These are phyloP conservation scores for Amorpha juglandis DNA, from an alignment of 2,888 invertebrate species.

Conservation along the genomic window DNA sequence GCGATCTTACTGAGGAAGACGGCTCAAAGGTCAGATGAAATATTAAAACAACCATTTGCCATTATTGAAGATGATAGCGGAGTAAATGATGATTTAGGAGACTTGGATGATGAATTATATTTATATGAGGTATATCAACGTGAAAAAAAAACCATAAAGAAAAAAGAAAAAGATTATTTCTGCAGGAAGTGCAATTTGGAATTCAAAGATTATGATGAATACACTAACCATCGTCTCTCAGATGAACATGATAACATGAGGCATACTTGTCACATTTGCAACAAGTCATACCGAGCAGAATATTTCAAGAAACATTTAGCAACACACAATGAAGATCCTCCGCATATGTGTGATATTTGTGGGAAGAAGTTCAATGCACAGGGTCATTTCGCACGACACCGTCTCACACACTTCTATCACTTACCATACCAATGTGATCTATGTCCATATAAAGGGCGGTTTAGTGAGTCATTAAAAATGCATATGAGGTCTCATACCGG, in stretches of 20 bases:
- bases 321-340: conserved; percentile 53
- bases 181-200: conserved; percentile 64
- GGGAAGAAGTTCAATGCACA: conserved; percentile 66
- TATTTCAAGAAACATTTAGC: conserved; percentile 67
- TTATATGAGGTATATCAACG: conserved; percentile 39
- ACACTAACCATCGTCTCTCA: conserved; percentile 59
- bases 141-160: conserved; percentile 28
- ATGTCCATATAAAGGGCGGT: conserved; percentile 74
- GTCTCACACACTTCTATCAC: conserved; percentile 68
- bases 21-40: conserved; percentile 61
- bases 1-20: conserved; percentile 71
- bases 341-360: conserved; percentile 73
- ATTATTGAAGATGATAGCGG: conserved; percentile 31
- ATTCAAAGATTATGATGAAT: conserved; percentile 61
- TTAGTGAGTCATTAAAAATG: conserved; percentile 69
- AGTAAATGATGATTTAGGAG: conserved; percentile 36
- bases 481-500: conserved; percentile 77
- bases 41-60: conserved; percentile 48
- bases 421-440: conserved; percentile 68
- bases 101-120: conserved; percentile 34
- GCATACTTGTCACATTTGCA: conserved; percentile 62
- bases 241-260: conserved; percentile 66
- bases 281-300: conserved; percentile 58
- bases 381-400: conserved; percentile 63
- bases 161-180: conserved; percentile 39